Conservation (phyloP, 2,113 vertebrate genomes). For the Corynorhinus townsendii region DNA sequence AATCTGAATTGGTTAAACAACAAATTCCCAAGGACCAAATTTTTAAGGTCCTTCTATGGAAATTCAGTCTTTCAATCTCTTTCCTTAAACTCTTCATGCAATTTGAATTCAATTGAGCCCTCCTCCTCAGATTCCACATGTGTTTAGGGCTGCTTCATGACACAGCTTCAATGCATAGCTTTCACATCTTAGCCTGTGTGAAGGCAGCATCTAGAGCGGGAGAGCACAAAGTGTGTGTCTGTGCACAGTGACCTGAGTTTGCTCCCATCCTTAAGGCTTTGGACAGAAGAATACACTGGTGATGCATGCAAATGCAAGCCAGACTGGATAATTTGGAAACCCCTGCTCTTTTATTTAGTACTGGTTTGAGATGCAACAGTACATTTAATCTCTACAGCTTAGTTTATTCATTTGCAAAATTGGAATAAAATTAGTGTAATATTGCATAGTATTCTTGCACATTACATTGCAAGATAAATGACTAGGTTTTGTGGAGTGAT, state of each 20-base stretch:
- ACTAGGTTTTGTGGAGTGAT: neutral
- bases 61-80: neutral
- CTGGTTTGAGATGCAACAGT: neutral
- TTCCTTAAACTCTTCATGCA: neutral
- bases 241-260: neutral
- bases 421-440: neutral
- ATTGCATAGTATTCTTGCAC: neutral
- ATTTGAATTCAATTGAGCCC: neutral
- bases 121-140: neutral
- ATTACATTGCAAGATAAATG: neutral
- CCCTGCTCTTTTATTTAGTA: neutral
- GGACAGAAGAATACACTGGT: neutral
- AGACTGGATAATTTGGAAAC: neutral
- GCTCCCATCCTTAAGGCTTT: neutral
- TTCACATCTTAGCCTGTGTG: neutral
- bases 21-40: neutral
- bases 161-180: neutral
- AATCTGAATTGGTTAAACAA: neutral
- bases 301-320: neutral
- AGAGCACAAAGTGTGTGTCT: neutral
- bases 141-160: neutral
- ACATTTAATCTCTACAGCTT: neutral
- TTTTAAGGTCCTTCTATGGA: neutral
- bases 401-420: neutral
- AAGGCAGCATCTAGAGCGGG: too few relatives aligned